These are phyloP conservation scores for Dissostichus mawsoni DNA, from an alignment of 2,113 vertebrate genomes.

Conservation along the genomic window DNA sequence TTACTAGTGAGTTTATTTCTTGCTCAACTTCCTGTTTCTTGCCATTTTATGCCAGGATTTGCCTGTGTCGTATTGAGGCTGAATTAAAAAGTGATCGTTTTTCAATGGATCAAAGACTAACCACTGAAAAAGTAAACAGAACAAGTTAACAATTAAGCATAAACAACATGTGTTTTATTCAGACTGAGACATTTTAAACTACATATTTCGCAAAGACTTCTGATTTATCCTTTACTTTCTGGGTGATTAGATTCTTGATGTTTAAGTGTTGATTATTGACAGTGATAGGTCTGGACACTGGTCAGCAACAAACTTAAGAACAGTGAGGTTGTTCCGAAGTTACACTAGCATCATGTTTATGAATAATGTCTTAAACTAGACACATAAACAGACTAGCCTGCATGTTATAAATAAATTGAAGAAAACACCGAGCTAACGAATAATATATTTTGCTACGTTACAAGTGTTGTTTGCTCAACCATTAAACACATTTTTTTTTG, in stretches of 20 bases:
- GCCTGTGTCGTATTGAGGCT: conserved; percentile 1
- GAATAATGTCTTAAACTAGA: background rate
- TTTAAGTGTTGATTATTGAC: conserved; percentile 1
- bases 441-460: background rate
- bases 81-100: conserved; percentile 23
- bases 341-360: background rate
- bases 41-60: background rate
- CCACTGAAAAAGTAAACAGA: background rate
- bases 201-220: background rate
- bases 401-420: background rate
- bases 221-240: background rate
- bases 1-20: background rate
- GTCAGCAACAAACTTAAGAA: background rate
- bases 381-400: rapidly evolving
- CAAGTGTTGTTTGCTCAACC: background rate
- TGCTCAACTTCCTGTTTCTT: background rate
- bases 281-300: background rate
- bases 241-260: background rate
- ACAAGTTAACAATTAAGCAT: background rate
- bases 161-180: background rate
- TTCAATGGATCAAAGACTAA: conserved; percentile 1
- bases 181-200: too few species aligned
- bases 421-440: background rate
- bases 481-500: background rate
- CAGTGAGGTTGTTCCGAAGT: background rate